Conservation (phyloP, 2,888 invertebrate genomes). For the Drosophila setosimentum region DNA sequence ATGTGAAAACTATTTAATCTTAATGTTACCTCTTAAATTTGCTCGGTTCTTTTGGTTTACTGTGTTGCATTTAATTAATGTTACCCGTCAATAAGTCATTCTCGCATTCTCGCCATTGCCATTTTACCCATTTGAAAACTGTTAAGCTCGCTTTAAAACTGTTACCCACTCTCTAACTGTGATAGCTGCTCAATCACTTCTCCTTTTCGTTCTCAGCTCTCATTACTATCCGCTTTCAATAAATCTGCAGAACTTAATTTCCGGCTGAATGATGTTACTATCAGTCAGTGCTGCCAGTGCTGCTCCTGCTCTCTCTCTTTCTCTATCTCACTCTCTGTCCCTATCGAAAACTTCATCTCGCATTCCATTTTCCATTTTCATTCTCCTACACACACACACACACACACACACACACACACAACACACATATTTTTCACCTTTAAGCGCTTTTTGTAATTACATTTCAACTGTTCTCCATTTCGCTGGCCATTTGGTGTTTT, state of each 20-base stretch:
- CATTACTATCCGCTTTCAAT: slow-evolving; percentile 84
- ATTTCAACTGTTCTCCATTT: slow-evolving; percentile 68
- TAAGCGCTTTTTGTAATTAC: slow-evolving; percentile 78
- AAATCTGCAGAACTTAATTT: slow-evolving; percentile 84
- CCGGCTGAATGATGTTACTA: slow-evolving; percentile 79
- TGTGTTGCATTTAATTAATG: not conserved
- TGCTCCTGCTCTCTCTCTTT: not conserved
- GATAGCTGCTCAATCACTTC: slow-evolving; percentile 39
- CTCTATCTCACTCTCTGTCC: not conserved
- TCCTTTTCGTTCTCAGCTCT: slow-evolving; percentile 48
- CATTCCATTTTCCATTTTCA: slow-evolving; percentile 30
- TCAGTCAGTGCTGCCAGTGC: slow-evolving; percentile 33
- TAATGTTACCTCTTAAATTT: not conserved
- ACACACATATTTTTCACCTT: slow-evolving; percentile 71
- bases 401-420: slow-evolving; percentile 20
- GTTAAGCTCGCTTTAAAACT: not conserved
- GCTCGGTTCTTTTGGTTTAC: not conserved
- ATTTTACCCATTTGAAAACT: not conserved
- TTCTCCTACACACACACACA: slow-evolving; percentile 19
- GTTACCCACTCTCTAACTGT: slow-evolving; percentile 9
- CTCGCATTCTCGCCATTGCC: not conserved
- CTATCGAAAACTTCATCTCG: slow-evolving; percentile 9
- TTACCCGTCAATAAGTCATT: not conserved
- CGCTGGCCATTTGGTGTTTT: slow-evolving; percentile 32
- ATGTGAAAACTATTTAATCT: not conserved